phyloP scores from a whole-genome alignment of 2,888 invertebrate species.

The Acronicta leporina region DNA sequence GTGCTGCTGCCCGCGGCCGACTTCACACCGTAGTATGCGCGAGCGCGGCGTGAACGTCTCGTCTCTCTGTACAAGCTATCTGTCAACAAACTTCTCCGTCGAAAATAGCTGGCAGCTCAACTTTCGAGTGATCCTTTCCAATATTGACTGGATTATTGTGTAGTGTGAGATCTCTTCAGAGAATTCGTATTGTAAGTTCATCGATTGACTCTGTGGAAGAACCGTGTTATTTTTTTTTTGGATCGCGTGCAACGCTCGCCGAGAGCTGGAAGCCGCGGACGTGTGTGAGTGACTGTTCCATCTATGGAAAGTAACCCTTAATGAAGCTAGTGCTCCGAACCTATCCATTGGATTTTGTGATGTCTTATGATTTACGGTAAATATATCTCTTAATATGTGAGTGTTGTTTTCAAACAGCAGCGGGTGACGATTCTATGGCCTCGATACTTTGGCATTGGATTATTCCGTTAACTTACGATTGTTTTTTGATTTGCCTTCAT shows the following conservation, averaged over 20 bases:
- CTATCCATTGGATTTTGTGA: constrained; percentile 76
- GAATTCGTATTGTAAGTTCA: constrained; percentile 72
- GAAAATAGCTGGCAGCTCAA: constrained; percentile 76
- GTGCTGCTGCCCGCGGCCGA: constrained; percentile 78
- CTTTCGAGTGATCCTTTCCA: constrained; percentile 77
- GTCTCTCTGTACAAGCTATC: constrained; percentile 79
- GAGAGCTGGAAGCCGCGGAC: constrained; percentile 78
- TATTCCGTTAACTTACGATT: constrained; percentile 75
- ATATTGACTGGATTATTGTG: constrained; percentile 81
- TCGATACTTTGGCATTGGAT: constrained; percentile 72
- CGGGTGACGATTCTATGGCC: constrained; percentile 83
- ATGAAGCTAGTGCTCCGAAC: constrained; percentile 75
- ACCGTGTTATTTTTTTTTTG: constrained; percentile 87
- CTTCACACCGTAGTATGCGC: constrained; percentile 88
- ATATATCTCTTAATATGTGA: constrained; percentile 63
- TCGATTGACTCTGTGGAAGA: constrained; percentile 80
- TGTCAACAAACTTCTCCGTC: constrained; percentile 87
- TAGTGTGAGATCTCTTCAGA: constrained; percentile 74
- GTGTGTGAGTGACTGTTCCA: constrained; percentile 87
- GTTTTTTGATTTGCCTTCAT: constrained; percentile 61
- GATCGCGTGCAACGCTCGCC: constrained; percentile 85
- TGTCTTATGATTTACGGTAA: constrained; percentile 83
- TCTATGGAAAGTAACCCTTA: constrained; percentile 84
- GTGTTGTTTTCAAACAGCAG: constrained; percentile 70
- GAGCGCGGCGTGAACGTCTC: constrained; percentile 87